Evolutionary conservation across 2,888 invertebrate species (phyloP).

Genomic region (Eristalis pertinax): DNA sequence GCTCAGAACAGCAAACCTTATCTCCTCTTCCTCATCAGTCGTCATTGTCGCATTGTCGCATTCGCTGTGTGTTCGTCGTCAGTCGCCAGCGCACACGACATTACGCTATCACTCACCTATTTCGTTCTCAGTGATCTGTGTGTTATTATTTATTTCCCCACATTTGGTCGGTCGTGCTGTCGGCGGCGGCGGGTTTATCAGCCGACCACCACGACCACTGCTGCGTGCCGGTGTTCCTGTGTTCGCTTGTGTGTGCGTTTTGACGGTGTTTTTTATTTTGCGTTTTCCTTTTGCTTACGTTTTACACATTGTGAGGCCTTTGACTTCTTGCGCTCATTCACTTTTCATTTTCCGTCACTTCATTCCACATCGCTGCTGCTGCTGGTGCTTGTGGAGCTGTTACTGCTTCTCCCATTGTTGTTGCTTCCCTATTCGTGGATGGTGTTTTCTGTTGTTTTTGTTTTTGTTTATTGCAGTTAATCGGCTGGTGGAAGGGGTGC

Average conservation of each 20-base stretch:
- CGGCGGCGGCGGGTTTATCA: not conserved
- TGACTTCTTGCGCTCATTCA: conserved; percentile 74
- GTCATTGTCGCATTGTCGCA: not conserved
- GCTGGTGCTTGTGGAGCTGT: conserved; percentile 33
- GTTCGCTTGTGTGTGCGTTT: conserved; percentile 16
- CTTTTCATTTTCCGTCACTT: conserved; percentile 73
- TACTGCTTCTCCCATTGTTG: conserved; percentile 55
- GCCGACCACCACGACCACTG: conserved; percentile 8
- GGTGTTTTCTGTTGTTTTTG: conserved; percentile 14
- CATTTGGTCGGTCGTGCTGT: conserved; percentile 36
- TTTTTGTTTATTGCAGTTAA: conserved; percentile 65
- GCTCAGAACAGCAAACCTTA: not conserved
- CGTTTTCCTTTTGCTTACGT: conserved; percentile 57
- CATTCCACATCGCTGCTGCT: conserved; percentile 65
- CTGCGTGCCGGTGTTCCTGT: too few relatives aligned
- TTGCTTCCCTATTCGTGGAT: conserved; percentile 49
- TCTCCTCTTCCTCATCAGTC: conserved; percentile 26
- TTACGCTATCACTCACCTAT: conserved; percentile 61
- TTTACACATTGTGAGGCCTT: conserved; percentile 72
- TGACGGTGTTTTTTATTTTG: conserved; percentile 18
- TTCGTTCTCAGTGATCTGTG: conserved; percentile 21
- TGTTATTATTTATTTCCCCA: conserved; percentile 43
- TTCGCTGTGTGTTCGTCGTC: not conserved
- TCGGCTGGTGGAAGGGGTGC: conserved; percentile 48
- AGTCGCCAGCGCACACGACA: conserved; percentile 39